Percentiles rank a stretch among this genome's conserved stretches.
phyloP scores from a whole-genome alignment of 2,113 vertebrate genomes.

The Acrocephalus arundinaceus region DNA sequence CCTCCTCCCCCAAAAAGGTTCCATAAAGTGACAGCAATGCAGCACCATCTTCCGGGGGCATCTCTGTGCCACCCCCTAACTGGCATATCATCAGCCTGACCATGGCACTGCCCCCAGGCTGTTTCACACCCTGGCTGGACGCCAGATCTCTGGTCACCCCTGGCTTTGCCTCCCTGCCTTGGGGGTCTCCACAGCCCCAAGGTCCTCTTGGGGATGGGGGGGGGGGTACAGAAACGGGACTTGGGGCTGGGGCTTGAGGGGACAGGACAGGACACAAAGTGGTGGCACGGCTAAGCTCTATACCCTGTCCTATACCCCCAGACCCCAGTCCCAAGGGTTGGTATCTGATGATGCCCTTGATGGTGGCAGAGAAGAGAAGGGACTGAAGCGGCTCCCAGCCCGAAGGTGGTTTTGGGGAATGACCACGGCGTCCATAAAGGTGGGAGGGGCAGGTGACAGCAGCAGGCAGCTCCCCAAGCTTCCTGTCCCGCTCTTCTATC shows the following conservation, averaged over 20 bases:
- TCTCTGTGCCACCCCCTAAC: neutral
- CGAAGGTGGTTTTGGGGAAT: accelerated
- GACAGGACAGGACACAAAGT: neutral
- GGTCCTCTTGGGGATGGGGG: neutral
- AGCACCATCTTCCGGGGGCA: neutral
- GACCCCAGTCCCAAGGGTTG: too few species aligned
- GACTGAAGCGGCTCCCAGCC: neutral
- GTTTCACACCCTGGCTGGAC: neutral
- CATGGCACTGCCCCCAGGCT: neutral
- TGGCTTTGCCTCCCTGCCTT: neutral
- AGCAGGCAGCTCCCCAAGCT: neutral
- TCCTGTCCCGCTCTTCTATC: neutral
- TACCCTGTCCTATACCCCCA: neutral
- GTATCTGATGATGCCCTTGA: neutral
- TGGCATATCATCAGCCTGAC: neutral
- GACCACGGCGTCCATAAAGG: neutral
- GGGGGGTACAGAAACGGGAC: neutral
- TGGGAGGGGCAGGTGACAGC: neutral
- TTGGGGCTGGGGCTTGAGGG: neutral
- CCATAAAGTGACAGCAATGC: neutral
- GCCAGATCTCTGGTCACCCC: neutral
- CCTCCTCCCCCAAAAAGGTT: neutral
- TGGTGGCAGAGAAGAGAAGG: neutral
- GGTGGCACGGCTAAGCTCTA: accelerated
- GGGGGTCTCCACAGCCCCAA: neutral